phyloP scores from a whole-genome alignment of 1,140 invertebrate genomes.

The Zaprionus nigranus region DNA sequence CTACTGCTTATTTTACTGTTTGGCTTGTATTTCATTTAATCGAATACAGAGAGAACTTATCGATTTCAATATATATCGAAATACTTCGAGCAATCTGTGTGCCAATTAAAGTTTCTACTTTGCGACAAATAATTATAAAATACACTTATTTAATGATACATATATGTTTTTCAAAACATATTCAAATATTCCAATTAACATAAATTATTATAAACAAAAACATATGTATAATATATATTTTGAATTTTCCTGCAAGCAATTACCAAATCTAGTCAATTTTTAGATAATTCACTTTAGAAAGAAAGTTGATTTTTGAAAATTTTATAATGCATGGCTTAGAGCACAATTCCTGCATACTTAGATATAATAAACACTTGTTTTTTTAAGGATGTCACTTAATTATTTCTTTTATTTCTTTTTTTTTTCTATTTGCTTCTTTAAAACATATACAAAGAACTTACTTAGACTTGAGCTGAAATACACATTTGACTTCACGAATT shows the following conservation, averaged over 20 bases:
- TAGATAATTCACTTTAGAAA: background rate
- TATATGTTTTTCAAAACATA: background rate
- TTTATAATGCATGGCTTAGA: background rate
- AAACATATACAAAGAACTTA: background rate
- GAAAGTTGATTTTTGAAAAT: background rate
- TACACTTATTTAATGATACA: too few relatives aligned
- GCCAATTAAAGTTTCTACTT: background rate
- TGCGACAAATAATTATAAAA: too few relatives aligned
- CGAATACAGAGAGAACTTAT: background rate
- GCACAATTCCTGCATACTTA: background rate
- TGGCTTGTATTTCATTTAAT: background rate
- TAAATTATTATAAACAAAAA: background rate
- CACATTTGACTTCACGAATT: background rate
- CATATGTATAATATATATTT: background rate
- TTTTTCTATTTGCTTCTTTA: background rate
- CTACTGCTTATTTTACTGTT: conserved; percentile 86
- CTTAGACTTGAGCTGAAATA: background rate
- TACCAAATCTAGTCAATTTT: background rate
- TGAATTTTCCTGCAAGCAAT: background rate
- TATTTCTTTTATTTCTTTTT: background rate
- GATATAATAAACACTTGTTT: background rate
- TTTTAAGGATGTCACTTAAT: background rate
- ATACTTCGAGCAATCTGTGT: background rate
- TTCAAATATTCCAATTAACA: background rate
- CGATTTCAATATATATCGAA: background rate